Conservation (phyloP, 2,888 invertebrate species). For the Scelioninae gen. 1 region DNA sequence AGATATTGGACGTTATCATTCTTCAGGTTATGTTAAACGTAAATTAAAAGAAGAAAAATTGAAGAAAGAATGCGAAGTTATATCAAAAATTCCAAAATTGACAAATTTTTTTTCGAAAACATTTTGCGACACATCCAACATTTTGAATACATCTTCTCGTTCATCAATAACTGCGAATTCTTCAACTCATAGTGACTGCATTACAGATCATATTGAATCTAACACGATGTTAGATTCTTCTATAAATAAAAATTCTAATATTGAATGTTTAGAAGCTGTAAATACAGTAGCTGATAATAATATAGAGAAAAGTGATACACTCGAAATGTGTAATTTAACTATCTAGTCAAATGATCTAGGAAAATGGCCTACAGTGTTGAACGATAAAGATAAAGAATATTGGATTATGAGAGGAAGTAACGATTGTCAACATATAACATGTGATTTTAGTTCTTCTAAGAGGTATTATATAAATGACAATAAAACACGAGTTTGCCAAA, state of each 20-base stretch:
- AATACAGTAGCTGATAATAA: too few species aligned
- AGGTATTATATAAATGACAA: conserved; percentile 1
- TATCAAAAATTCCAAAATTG: background rate
- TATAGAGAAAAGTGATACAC: too few species aligned
- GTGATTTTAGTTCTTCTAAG: conserved; percentile 10
- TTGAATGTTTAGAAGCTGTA: too few species aligned
- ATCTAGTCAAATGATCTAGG: conserved; percentile 14
- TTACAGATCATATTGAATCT: background rate
- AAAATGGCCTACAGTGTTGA: conserved; percentile 4
- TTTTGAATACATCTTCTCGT: background rate
- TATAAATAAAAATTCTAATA: too few species aligned
- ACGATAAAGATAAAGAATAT: background rate
- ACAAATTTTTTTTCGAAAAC: background rate
- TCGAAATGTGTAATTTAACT: too few species aligned
- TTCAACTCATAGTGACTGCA: too few species aligned
- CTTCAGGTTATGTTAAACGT: background rate
- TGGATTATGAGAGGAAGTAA: conserved; percentile 8
- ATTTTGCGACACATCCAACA: too few species aligned
- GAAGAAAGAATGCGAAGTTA: background rate
- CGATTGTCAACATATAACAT: conserved; percentile 5
- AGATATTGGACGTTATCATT: background rate
- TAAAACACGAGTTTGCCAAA: conserved; percentile 15
- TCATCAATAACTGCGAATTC: background rate
- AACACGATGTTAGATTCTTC: background rate
- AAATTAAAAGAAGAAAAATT: conserved; percentile 7